These are phyloP conservation scores for Bicyclus anynana DNA, from an alignment of 1,140 invertebrate genomes.

Conservation along the genomic window DNA sequence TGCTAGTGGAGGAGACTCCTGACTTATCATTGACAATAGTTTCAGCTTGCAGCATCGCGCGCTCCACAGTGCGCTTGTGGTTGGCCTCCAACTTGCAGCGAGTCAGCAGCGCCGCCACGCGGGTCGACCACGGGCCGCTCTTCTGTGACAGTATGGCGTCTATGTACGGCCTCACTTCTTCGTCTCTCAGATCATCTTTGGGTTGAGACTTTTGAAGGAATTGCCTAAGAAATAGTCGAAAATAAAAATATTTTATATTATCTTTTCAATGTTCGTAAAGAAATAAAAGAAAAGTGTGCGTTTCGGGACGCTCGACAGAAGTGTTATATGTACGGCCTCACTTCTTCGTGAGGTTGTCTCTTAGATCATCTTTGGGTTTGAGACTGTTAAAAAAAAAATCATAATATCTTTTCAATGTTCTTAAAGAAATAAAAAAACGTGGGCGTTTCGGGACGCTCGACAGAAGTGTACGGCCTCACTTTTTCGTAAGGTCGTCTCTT, in stretches of 20 bases:
- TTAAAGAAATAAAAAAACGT: no score
- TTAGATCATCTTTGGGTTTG: conserved; percentile 87
- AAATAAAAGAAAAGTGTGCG: no score
- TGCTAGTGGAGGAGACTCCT: conserved; percentile 36
- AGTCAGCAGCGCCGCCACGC: conserved; percentile 82
- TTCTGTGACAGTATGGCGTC: conserved; percentile 80
- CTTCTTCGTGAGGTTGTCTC: conserved; percentile 88
- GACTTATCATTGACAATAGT: conserved; percentile 81
- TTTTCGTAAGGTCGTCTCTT: conserved; percentile 88
- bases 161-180: conserved; percentile 90
- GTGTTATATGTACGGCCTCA: conserved; percentile 88
- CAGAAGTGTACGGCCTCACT: conserved; percentile 86
- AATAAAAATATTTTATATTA: no score
- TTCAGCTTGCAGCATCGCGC: conserved; percentile 92
- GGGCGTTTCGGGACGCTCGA: no score
- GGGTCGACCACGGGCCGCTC: conserved; percentile 86
- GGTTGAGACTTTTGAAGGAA: conserved; percentile 83
- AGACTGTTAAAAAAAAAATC: no score
- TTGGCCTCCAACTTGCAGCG: conserved; percentile 87
- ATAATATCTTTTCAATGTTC: no score
- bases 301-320: no score
- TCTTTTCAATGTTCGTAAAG: no score
- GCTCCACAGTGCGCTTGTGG: conserved; percentile 88
- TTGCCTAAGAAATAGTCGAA: no score
- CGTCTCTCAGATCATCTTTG: conserved; percentile 85